These are phyloP conservation scores for Leucoraja erinaceus DNA, from an alignment of 2,113 vertebrate genomes.

Conservation along the genomic window DNA sequence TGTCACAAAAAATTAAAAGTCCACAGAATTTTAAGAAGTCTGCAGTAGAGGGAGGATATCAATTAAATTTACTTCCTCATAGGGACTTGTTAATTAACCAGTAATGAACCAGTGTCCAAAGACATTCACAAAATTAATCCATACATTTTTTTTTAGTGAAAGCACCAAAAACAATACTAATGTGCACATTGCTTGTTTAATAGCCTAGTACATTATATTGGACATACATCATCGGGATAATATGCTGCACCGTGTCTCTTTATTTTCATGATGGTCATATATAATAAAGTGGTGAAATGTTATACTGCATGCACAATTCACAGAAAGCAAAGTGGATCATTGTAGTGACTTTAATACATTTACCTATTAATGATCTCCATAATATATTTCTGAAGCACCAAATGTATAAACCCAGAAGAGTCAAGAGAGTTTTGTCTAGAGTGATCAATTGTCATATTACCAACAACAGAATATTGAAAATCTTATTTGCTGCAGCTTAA, in stretches of 20 bases:
- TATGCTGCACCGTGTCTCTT: not conserved
- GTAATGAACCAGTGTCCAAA: constrained; percentile 14
- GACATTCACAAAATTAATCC: constrained; percentile 9
- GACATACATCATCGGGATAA: not conserved
- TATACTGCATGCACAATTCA: not conserved
- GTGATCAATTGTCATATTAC: too few species aligned
- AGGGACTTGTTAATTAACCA: not conserved
- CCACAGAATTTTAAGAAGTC: not conserved
- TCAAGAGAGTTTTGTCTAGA: too few species aligned
- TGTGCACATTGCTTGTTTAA: not conserved
- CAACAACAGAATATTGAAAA: too few species aligned
- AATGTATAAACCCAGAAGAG: not conserved
- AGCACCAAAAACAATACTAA: not conserved
- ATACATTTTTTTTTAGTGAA: not conserved
- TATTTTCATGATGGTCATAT: not conserved
- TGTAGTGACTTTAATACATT: not conserved
- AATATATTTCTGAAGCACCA: not conserved
- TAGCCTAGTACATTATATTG: not conserved
- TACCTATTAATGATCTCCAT: not conserved
- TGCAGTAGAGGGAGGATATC: not conserved
- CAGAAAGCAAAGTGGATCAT: not conserved
- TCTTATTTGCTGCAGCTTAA: too few species aligned
- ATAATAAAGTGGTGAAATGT: constrained; percentile 6
- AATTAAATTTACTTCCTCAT: not conserved
- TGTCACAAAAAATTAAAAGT: not conserved